phyloP scores from a whole-genome alignment of 2,797 vertebrate genomes.

The Tarsius wallacei region DNA sequence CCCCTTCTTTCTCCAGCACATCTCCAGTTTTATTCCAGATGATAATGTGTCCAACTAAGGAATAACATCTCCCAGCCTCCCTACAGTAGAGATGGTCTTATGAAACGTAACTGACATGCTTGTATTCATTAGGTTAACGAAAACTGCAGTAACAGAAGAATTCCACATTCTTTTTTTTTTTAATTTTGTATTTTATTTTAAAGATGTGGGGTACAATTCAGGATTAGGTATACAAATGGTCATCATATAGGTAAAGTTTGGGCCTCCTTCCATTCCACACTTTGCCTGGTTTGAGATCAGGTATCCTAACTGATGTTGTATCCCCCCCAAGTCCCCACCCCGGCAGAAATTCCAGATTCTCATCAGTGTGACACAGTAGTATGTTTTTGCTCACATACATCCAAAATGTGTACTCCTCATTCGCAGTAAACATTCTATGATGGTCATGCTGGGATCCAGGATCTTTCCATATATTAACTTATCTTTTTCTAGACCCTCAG shows the following conservation, averaged over 20 bases:
- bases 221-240: no score
- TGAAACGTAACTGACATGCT: background rate
- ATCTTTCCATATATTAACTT: background rate
- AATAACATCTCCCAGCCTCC: background rate
- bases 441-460: background rate
- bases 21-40: background rate
- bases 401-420: background rate
- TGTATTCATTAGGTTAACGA: background rate
- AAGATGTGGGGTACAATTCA: no score
- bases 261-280: no score
- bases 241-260: no score
- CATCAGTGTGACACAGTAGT: background rate
- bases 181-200: no score
- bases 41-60: background rate
- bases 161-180: conserved; percentile 4
- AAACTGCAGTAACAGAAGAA: background rate
- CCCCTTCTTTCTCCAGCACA: conserved; percentile 15
- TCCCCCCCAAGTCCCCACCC: no score
- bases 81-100: background rate
- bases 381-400: background rate
- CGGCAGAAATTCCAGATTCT: conserved; percentile 21
- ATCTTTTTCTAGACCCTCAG: background rate
- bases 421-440: background rate
- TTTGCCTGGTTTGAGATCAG: no score
- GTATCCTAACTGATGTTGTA: no score